Evolutionary conservation across 2,888 invertebrate genomes (phyloP).

Genomic region (Sinopyrophorus schimmeli): DNA sequence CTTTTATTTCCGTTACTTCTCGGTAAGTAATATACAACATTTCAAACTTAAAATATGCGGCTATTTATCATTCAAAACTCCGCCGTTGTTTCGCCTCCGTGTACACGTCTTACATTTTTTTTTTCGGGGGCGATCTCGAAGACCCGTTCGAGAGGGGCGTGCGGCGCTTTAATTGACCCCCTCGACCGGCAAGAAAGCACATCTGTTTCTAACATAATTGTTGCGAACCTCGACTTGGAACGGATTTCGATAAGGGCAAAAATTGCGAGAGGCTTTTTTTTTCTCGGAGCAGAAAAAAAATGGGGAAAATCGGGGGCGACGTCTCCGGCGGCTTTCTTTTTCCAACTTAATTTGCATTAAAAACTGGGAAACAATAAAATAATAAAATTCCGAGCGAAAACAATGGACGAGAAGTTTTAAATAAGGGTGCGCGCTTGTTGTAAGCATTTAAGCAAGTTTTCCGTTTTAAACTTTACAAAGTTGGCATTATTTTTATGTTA

Average conservation of each 20-base stretch:
- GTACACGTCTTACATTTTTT: too few relatives aligned
- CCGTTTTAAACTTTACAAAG: conserved; percentile 24
- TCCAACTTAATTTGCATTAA: conserved; percentile 19
- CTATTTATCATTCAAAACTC: conserved; percentile 29
- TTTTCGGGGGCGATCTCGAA: too few relatives aligned
- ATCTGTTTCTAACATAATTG: too few relatives aligned
- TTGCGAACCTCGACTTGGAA: too few relatives aligned
- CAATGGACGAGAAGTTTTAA: conserved; percentile 17
- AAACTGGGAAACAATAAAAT: conserved; percentile 22
- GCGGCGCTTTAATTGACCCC: too few relatives aligned
- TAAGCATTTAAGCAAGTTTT: conserved; percentile 23
- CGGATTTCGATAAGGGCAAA: too few relatives aligned
- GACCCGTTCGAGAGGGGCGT: too few relatives aligned
- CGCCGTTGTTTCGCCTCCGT: too few relatives aligned
- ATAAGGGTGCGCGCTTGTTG: conserved; percentile 16
- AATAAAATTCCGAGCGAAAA: conserved; percentile 17
- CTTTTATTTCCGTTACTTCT: conserved; percentile 31
- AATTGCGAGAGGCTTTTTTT: too few relatives aligned
- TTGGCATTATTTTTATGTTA: conserved; percentile 28
- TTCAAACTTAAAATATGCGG: conserved; percentile 28
- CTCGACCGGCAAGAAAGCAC: too few relatives aligned
- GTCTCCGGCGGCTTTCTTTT: conserved; percentile 2
- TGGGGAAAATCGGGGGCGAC: conserved; percentile 4
- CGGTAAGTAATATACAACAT: conserved; percentile 33
- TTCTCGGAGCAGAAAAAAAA: too few relatives aligned